A percentile compares a stretch with the other conserved stretches of the same genome.
phyloP scores from a whole-genome alignment of 2,113 vertebrate genomes.

The Lagopus muta region DNA sequence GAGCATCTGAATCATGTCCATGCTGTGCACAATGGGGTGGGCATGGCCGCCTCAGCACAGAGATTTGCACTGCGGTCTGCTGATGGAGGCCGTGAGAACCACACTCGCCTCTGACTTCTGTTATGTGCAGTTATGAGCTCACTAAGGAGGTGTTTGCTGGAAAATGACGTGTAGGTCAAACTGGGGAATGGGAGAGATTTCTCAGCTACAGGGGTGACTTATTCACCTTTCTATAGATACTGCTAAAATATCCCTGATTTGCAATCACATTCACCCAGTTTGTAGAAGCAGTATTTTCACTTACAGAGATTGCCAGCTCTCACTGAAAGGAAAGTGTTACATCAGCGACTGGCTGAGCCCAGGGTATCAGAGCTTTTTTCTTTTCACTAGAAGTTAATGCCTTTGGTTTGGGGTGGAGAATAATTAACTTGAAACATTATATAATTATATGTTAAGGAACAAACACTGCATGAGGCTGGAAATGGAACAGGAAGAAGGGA shows the following conservation, averaged over 20 bases:
- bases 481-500: neutral
- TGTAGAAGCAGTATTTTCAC: neutral
- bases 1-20: rapidly evolving
- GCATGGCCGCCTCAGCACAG: neutral
- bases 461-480: neutral
- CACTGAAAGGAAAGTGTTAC: neutral
- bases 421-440: rapidly evolving
- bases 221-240: neutral
- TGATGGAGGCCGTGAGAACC: rapidly evolving
- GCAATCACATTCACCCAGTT: neutral
- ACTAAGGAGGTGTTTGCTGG: neutral
- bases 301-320: neutral
- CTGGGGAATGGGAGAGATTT: neutral
- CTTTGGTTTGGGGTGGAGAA: neutral
- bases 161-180: rapidly evolving
- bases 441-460: rapidly evolving
- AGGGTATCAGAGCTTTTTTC: neutral
- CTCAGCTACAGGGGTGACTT: neutral
- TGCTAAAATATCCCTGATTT: neutral
- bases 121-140: neutral
- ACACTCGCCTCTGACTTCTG: slow-evolving; percentile 6
- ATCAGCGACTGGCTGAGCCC: neutral
- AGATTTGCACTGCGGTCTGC: rapidly evolving
- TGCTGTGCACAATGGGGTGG: neutral
- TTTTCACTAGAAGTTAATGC: neutral